Evolutionary conservation across 2,888 invertebrate species (phyloP), one percentile per base, ranked within the genome.

Genomic region (Agrochola lota): DNA sequence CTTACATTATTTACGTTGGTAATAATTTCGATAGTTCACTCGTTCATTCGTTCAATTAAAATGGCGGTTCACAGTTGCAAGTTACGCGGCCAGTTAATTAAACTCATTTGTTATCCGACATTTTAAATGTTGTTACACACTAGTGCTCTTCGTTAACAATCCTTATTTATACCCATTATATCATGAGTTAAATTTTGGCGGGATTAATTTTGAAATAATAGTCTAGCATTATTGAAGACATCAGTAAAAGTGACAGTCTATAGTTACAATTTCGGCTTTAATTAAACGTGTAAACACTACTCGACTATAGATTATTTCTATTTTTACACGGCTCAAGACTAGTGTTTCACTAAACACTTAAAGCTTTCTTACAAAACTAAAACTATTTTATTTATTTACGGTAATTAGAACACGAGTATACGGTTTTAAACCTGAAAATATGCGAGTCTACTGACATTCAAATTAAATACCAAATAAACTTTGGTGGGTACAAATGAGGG

Each of bases 1-100:
- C 74, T 63, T 30, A 62, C 60, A 80, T 74, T 76, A 86, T 85
- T 84, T 83, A 64, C 71, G 35, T 77, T 62, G 46, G 60, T 66
- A 81, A 80, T 81, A 73, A 79, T 73, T 81, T 57, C 64, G 68
- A 81, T 83, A 69, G 76, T 81, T 76, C 85, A 82, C 66, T 79
- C 69, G 67, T 76, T 71, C 82, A 87, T 77, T 85, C 74, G 75
- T 81, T 78, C 87, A 88, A 87, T 88, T 88, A 88, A 87, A 83
- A 84, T 66, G 49, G 87, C 66, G 84, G 82, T 76, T 26, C 62
- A 46, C 78, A 63, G 62, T 85, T 66, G 78, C 78, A 83, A 79
- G 76, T 73, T 78, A 78, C 81, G 77, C 63, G 52, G 63, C 71
- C 57, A 68, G 79, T 82, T 88, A 88, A 88, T 88, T 88, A 85